Conservation (phyloP, 2,888 invertebrate genomes). For the Plebejus argus region DNA sequence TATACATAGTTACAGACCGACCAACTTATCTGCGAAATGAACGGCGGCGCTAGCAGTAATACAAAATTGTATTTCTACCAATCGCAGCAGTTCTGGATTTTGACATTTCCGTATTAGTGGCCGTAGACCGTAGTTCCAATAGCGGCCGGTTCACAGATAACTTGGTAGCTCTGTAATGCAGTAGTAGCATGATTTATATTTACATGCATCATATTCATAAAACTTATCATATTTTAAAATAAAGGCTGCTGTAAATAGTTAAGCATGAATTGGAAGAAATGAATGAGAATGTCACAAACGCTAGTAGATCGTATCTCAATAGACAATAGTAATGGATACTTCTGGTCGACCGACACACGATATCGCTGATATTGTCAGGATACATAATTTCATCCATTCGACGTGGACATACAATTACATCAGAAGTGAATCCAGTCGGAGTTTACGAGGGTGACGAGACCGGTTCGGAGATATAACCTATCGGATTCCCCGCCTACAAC, state of each 20-base stretch:
- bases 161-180: too few relatives aligned
- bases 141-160: too few relatives aligned
- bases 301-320: slow-evolving; percentile 3
- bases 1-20: too few relatives aligned
- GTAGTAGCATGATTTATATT: neutral
- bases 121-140: too few relatives aligned
- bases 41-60: too few relatives aligned
- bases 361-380: slow-evolving; percentile 8
- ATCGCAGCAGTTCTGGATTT: too few relatives aligned
- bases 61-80: too few relatives aligned
- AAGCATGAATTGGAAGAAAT: slow-evolving; percentile 4
- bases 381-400: slow-evolving; percentile 10
- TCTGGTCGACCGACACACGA: neutral
- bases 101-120: too few relatives aligned
- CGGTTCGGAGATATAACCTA: slow-evolving; percentile 1
- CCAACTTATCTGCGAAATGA: too few relatives aligned
- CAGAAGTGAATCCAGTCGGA: slow-evolving; percentile 10
- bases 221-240: neutral
- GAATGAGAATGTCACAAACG: slow-evolving; percentile 4
- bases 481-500: slow-evolving; percentile 10
- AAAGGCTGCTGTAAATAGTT: neutral
- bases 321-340: slow-evolving; percentile 15
- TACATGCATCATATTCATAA: neutral
- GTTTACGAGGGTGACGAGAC: slow-evolving; percentile 5
- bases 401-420: slow-evolving; percentile 13